A percentile compares a stretch with the other conserved stretches of the same genome.
phyloP scores from a whole-genome alignment of 2,888 invertebrate genomes.

The Mesochorus sp. region DNA sequence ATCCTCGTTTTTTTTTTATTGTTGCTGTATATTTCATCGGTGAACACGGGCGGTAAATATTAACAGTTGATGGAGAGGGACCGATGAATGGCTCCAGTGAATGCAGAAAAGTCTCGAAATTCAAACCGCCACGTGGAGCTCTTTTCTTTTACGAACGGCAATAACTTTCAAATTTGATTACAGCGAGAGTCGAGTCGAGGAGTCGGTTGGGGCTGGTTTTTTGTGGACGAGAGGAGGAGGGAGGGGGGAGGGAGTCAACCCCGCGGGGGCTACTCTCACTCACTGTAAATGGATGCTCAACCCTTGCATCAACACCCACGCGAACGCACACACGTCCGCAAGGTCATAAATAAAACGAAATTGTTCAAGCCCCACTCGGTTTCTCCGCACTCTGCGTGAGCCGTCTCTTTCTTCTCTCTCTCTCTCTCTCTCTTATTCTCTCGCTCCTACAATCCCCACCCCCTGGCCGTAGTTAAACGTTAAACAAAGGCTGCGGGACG shows the following conservation, averaged over 20 bases:
- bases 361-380: constrained; percentile 72
- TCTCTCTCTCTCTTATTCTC: background rate
- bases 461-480: constrained; percentile 58
- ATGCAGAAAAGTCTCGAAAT: constrained; percentile 29
- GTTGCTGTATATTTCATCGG: too few relatives aligned
- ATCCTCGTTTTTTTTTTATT: too few relatives aligned
- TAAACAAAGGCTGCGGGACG: constrained; percentile 77
- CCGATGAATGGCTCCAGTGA: too few relatives aligned
- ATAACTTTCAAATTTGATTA: constrained; percentile 80
- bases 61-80: too few relatives aligned
- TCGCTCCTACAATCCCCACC: background rate
- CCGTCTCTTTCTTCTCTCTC: background rate
- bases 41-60: too few relatives aligned
- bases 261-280: constrained; percentile 62
- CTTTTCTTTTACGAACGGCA: constrained; percentile 63
- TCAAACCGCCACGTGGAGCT: constrained; percentile 33
- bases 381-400: background rate
- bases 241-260: constrained; percentile 58
- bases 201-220: constrained; percentile 32
- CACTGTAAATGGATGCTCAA: constrained; percentile 75
- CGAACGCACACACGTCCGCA: constrained; percentile 57
- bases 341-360: constrained; percentile 80
- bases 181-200: constrained; percentile 64
- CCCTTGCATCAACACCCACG: constrained; percentile 77
- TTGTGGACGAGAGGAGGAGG: constrained; percentile 60